Conservation (phyloP, 2,797 vertebrate species). For the Holocentrus rufus region DNA sequence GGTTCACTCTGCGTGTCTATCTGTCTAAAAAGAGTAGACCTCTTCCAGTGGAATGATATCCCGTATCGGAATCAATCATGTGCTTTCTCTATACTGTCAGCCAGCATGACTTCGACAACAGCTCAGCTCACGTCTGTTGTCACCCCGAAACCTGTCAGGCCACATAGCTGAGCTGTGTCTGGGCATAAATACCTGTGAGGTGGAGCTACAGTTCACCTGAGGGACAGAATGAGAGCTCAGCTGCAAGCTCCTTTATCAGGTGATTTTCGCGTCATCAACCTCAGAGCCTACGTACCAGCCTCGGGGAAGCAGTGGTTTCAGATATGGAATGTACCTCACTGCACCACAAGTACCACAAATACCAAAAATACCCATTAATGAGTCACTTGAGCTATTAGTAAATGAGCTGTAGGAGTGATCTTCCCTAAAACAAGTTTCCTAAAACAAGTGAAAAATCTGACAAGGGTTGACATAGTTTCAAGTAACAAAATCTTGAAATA, state of each 20-base stretch:
- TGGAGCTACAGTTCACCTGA: constrained; percentile 7
- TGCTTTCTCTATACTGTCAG: too few relatives aligned
- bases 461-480: neutral
- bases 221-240: neutral
- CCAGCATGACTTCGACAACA: neutral
- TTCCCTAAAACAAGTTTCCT: too few relatives aligned
- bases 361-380: too few relatives aligned
- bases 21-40: too few relatives aligned
- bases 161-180: constrained; percentile 43
- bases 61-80: too few relatives aligned
- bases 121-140: constrained; percentile 8
- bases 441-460: too few relatives aligned
- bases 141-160: constrained; percentile 41
- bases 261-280: neutral
- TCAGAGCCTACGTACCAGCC: neutral
- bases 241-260: neutral
- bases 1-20: too few relatives aligned
- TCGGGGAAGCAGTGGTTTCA: neutral
- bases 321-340: neutral
- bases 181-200: neutral
- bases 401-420: too few relatives aligned
- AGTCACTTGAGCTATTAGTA: too few relatives aligned
- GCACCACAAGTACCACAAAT: too few relatives aligned
- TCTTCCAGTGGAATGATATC: too few relatives aligned
- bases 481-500: neutral